Evolutionary conservation across 2,113 vertebrate genomes (phyloP), one percentile per base, ranked within the genome.

Genomic region (Lepus timidus): DNA sequence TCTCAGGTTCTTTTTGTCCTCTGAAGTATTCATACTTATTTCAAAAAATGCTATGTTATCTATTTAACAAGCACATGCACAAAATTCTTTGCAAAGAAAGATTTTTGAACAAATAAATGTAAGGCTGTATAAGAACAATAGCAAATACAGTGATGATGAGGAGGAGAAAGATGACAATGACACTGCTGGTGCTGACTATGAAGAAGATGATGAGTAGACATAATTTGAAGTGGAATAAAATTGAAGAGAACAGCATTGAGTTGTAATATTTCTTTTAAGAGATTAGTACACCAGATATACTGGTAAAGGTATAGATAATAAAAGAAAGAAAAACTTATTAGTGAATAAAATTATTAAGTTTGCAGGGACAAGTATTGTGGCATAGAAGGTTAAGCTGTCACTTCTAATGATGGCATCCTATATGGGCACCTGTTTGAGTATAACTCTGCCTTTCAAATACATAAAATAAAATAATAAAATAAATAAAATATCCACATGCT

Each of bases 1-100:
- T 55, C 51, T 79, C 17, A 76, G n/a, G 19, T 13, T 90, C 55
- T 65, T 90, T 81, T 85, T 67, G 61, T 52, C 23, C 25, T 85
- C 86, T 91, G 31, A 33, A 85, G 65, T 88, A 74, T 44, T 29
- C 62, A 75, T 75, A 74, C 55, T 78, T 25, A 79, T 94, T 87
- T 79, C 2, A 25, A 93, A 23, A 95, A 91, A 36, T 84, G 4
- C 64, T 81, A 49, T 51, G 10, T 52, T 84, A 76, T 64, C 14
- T 14, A 68, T 84, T 79, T 23, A 64, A 68, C 8, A 74, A 86
- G 14, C 23, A 29, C 73, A 17, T 16, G 31, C 61, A 17, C 25
- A 67, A 94, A 88, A 85, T 52, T 74, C 4, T 85, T 85, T 74
- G n/a, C 55, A 75, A 83, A 74, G 49, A 91, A 85, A 73, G 1